Base-by-base conservation (phyloP, 2,888 invertebrate species). In the Drosophila ustulata region DNA sequence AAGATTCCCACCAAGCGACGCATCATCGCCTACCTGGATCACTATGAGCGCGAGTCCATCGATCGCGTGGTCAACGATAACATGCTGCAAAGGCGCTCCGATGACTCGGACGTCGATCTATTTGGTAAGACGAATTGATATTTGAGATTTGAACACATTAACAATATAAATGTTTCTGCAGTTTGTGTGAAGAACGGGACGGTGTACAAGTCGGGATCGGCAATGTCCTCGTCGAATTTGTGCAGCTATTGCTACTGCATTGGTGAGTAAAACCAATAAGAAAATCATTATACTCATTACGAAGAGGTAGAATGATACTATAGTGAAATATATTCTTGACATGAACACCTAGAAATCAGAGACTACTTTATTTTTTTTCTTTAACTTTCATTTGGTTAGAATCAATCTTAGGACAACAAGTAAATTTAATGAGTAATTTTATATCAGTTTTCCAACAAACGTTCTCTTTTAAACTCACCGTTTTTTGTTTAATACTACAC, bases 161-260 rank as follows among this genome's bases (percentile, higher is more conserved):
- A n/a, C 26, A 6, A 4, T 5, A 3, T 2, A 2, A n/a, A 6
- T 55, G 5, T 34, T 18, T 37, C 3, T 28, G 4, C 63, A 90
- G 92, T 92, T 73, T 92, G 92, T 53, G 89, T 92, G 0, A 90
- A 91, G 61, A 92, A 92, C 88, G 90, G 92, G 83, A 89, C 93
- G 37, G 90, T 92, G 11, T 89, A 92, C 88, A 86, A 92, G 82
- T 90, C 90, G 45, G 89, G 92, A 28, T 97, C 97, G 4, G 97
- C 97, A 6, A 96, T 97, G 96, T 94, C 95, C 77, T 95, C 96
- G 4, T 94, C 95, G 18, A 94, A 95, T 68, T 94, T 95, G n/a
- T 97, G 97, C 93, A 96, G 97, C 92, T 96, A 96, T 92, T 97
- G 97, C 93, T 97, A 96, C 93, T 97, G 97, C 90, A 95, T 96